These are phyloP conservation scores for Augiades crinisus DNA, from an alignment of 2,888 invertebrate species.

Conservation along the genomic window DNA sequence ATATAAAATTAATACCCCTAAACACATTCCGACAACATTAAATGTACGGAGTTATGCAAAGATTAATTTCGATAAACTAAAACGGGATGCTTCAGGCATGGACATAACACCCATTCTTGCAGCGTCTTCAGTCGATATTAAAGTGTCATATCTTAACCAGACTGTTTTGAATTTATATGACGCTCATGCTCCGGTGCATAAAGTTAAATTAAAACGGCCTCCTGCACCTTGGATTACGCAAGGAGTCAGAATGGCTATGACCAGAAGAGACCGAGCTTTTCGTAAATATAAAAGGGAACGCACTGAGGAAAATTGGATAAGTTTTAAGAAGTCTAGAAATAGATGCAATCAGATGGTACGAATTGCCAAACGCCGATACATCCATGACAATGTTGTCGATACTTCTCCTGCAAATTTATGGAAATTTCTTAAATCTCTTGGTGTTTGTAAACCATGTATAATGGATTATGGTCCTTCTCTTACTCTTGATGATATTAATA, in stretches of 20 bases:
- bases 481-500: too few species aligned
- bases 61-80: background rate
- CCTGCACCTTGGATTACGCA: background rate
- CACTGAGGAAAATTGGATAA: background rate
- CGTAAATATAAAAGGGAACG: background rate
- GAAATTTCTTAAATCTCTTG: too few species aligned
- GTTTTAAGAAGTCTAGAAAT: background rate
- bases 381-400: too few species aligned
- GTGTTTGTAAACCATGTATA: too few species aligned
- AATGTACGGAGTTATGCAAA: background rate
- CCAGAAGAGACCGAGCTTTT: background rate
- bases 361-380: background rate
- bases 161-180: background rate
- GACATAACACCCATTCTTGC: background rate
- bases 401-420: background rate
- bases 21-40: background rate
- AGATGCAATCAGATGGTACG: too few species aligned
- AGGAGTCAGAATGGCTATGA: background rate
- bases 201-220: background rate
- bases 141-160: background rate
- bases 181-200: background rate
- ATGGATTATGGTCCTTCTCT: too few species aligned
- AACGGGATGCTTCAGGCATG: background rate
- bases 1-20: background rate
- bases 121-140: background rate